Evolutionary conservation across 1,140 invertebrate genomes (phyloP), one percentile per base, ranked within the genome.

Genomic region (Caenorhabditis tropicalis): DNA sequence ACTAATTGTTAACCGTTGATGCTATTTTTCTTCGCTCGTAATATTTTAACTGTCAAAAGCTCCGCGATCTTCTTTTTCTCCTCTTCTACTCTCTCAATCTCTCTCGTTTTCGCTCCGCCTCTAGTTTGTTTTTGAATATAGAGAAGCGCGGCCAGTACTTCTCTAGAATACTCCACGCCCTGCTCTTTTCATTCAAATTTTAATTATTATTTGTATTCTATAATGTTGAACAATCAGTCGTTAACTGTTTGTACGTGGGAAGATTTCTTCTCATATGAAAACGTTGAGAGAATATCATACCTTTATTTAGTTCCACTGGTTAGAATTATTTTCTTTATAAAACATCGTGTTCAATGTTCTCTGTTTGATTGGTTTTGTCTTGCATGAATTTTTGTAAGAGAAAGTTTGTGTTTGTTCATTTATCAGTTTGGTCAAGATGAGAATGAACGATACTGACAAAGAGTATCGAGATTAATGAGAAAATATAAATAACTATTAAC

Each of bases 61-160:
- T 58, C 53, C 53, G 3, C 53, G 9, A 15, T 53, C 7, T 58
- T 58, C 10, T 33, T 65, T 36, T 21, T 31, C 65, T 21, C 36
- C n/a, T n/a, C 24, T 24, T 43, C 65, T 74, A 33, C 12, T 74
- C 36, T 46, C 33, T 2, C 33, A 9, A 24, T 15, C 7, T 24
- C 21, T 56, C 24, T 9, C 10, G 7, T 1, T 6, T 19, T 27
- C 19, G 53, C 53, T 36, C 65, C n/a, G n/a, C 65, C 65, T 36
- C 24, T 36, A n/a, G 65, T 74, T 74, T 43, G 36, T 74, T 74
- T 74, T 74, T 43, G 36, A 74, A 43, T 74, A 43, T 43, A 74
- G 19, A 43, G 65, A 74, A 43, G 36, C 65, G 36, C 36, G 43
- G 16, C 19, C 36, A 74, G 65, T 43, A 33, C n/a, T 65, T 33